Conservation (phyloP, 1,140 invertebrate genomes). For the Globodera ellingtonae region DNA sequence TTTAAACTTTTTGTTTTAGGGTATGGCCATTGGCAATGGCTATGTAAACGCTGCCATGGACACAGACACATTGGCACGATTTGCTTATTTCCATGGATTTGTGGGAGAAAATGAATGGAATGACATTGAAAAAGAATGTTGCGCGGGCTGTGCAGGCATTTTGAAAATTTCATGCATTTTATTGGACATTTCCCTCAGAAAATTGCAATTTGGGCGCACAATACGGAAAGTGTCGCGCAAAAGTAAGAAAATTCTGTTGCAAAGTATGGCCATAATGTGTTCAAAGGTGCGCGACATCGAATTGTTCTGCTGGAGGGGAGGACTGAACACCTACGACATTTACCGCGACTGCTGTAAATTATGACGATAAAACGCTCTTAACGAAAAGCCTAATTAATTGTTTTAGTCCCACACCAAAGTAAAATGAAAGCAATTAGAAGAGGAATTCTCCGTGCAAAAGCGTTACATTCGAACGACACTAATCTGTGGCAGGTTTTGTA, state of each 20-base stretch:
- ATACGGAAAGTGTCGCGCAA: conserved; percentile 4
- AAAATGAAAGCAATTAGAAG: conserved; percentile 43
- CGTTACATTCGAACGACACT: neutral
- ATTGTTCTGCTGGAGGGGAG: conserved; percentile 55
- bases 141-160: conserved; percentile 33
- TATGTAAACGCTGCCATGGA: conserved; percentile 54
- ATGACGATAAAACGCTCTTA: neutral
- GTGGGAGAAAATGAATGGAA: conserved; percentile 58
- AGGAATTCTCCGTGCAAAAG: conserved; percentile 34
- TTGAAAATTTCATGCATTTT: neutral
- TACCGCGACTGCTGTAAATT: conserved; percentile 52
- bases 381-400: conserved; percentile 39
- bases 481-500: neutral
- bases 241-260: conserved; percentile 12
- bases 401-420: conserved; percentile 34
- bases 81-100: conserved; percentile 57
- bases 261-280: conserved; percentile 42
- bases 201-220: conserved; percentile 15
- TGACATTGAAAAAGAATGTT: conserved; percentile 50
- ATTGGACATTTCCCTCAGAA: neutral
- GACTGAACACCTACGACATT: conserved; percentile 57
- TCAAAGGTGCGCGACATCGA: conserved; percentile 50
- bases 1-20: conserved; percentile 4
- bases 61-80: conserved; percentile 53
- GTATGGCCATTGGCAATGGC: conserved; percentile 61